phyloP scores from a whole-genome alignment of 2,888 invertebrate species.

The Fissipunctia ypsillon region DNA sequence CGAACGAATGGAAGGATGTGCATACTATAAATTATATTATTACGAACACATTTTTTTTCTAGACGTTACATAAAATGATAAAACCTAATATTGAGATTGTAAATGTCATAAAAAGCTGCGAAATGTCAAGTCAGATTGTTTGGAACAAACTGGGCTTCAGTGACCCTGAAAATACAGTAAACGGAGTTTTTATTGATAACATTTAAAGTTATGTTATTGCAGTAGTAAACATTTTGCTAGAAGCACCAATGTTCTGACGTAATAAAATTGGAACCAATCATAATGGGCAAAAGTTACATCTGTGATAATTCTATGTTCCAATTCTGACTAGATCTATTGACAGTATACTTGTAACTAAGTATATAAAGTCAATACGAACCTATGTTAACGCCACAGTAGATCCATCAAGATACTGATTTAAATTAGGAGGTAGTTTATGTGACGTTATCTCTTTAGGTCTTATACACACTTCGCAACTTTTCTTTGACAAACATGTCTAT shows the following conservation, averaged over 20 bases:
- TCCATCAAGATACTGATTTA: slow-evolving; percentile 86
- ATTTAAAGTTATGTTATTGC: slow-evolving; percentile 19
- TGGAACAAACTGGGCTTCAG: slow-evolving; percentile 75
- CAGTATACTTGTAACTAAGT: slow-evolving; percentile 71
- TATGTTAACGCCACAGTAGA: slow-evolving; percentile 78
- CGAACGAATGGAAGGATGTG: slow-evolving; percentile 83
- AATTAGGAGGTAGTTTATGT: slow-evolving; percentile 89
- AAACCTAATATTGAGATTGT: slow-evolving; percentile 89
- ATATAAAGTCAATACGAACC: slow-evolving; percentile 78
- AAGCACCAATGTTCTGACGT: slow-evolving; percentile 43
- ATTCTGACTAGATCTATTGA: slow-evolving; percentile 88
- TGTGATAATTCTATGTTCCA: slow-evolving; percentile 83
- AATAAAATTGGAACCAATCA: slow-evolving; percentile 49
- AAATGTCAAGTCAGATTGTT: slow-evolving; percentile 83
- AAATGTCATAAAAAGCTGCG: slow-evolving; percentile 89
- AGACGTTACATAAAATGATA: slow-evolving; percentile 83
- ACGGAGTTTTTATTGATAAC: slow-evolving; percentile 40
- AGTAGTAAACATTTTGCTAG: slow-evolving; percentile 31
- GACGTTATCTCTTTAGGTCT: slow-evolving; percentile 76
- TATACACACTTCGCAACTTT: slow-evolving; percentile 88
- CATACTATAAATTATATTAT: slow-evolving; percentile 81
- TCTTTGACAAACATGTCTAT: slow-evolving; percentile 86
- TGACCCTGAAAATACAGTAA: slow-evolving; percentile 43
- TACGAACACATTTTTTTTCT: slow-evolving; percentile 88
- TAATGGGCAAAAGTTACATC: slow-evolving; percentile 58